Evolutionary conservation across 2,797 vertebrate species (phyloP), one percentile per base, ranked within the genome.

Genomic region (Podargus strigoides): DNA sequence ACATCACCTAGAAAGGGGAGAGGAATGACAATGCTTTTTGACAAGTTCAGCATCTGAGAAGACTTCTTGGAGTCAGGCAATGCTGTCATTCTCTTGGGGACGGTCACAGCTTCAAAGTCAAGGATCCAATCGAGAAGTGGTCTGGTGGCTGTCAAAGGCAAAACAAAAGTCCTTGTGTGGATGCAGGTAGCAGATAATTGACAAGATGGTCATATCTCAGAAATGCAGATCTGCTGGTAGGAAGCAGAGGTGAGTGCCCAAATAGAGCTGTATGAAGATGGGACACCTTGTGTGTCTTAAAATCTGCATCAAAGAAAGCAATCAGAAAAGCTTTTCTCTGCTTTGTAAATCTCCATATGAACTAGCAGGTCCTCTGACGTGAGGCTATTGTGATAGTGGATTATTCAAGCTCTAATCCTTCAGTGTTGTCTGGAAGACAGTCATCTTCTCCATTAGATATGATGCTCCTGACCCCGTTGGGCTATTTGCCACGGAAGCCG

Each of bases 61-160:
- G 60, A 72, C 39, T 92, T 95, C 73, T 76, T 90, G 73, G 62
- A 90, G 67, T 66, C 67, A 91, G 47, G 46, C 41, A 88, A 93
- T n/a, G 16, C 36, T 58, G 30, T 47, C 46, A 74, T 81, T 74
- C 63, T 95, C 89, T 32, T 30, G 39, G 74, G 79, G 27, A 67
- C 2, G 2, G 42, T 52, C 49, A 67, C 21, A 47, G 59, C 19
- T 66, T 89, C 78, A 47, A 84, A 95, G 77, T 87, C 52, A 87
- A 91, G 60, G 76, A 64, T 53, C 46, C 47, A 66, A 69, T 6
- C 6, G 13, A 86, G 47, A 93, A 67, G n/a, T 34, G 52, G n/a
- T 34, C n/a, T 76, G 52, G 26, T 55, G 59, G 37, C 32, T 83
- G 50, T 50, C 44, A 89, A 53, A 76, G 80, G 77, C 49, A 58